Evolutionary conservation across 1,140 invertebrate species (phyloP), one percentile per base, ranked within the genome.

Genomic region (Drosophila orosa): DNA sequence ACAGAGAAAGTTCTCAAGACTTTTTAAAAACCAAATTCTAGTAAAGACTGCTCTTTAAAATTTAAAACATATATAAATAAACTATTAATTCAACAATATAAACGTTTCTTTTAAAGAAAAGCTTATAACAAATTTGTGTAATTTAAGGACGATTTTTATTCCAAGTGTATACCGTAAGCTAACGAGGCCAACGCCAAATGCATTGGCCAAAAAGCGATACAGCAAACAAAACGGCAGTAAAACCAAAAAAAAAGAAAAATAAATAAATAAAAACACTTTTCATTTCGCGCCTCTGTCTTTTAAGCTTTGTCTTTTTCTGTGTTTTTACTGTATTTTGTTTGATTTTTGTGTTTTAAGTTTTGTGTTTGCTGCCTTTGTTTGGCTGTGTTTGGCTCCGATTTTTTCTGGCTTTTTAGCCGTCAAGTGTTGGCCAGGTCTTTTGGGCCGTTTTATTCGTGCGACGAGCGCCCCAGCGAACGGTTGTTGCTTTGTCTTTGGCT

Each of bases 401-500:
- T 72, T 72, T 62, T 78, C 39, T 59, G 74, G 33, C 48, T 75
- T 60, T 61, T 68, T 69, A 67, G 31, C 37, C 56, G 74, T 77
- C 66, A 78, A 78, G 77, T 74, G 78, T 75, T 81, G 63, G 73
- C 74, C 68, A 52, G 48, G 74, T 54, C 73, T 80, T 35, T 78
- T 55, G 66, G 78, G 58, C 50, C 44, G 67, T 67, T 80, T 87
- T 89, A 87, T 89, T 89, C 84, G 84, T 89, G 69, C 73, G 80
- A 89, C 84, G 84, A 80, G 80, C 74, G 78, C 74, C 61, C 47
- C 61, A 84, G 77, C 84, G 84, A 89, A 89, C 84, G 84, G 84
- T 89, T 89, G 84, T 84, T 89, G 76, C 65, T 77, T 87, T 87
- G 73, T 80, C 80, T 84, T 79, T 77, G 50, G 29, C 29, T 52